These are phyloP conservation scores for Orycteropus afer DNA, from an alignment of 2,113 vertebrate species.

Conservation along the genomic window DNA sequence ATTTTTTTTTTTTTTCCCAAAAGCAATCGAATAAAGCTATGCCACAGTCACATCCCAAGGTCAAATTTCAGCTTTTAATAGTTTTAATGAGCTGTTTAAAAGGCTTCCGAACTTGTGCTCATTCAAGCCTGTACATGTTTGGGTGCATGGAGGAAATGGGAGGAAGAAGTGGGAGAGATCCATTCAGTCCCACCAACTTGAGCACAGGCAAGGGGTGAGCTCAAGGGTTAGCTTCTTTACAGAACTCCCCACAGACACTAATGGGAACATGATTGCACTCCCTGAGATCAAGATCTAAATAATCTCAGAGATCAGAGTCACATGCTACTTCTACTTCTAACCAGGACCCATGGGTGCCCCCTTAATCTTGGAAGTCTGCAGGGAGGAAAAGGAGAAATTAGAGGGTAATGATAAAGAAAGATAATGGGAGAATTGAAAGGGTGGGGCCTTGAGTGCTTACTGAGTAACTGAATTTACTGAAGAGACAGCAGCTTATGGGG, in stretches of 20 bases:
- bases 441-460: not conserved
- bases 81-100: conserved; percentile 75
- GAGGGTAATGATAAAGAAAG: not conserved
- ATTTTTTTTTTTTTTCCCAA: not conserved
- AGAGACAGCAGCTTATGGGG: not conserved
- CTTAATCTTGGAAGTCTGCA: not conserved
- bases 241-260: not conserved
- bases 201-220: not conserved
- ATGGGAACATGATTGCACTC: rapidly evolving
- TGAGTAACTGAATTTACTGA: not conserved
- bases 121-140: conserved; percentile 36
- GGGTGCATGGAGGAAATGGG: not conserved
- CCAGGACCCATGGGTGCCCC: not conserved
- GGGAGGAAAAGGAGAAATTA: not conserved
- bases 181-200: not conserved
- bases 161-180: not conserved
- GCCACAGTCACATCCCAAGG: conserved; percentile 72
- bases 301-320: not conserved
- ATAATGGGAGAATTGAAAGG: not conserved
- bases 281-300: not conserved
- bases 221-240: not conserved
- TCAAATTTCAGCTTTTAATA: conserved; percentile 77
- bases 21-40: conserved; percentile 70
- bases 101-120: conserved; percentile 56
- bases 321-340: not conserved